Percentiles rank a stretch among this genome's conserved stretches.
Evolutionary conservation across 2,888 invertebrate species (phyloP).

Genomic region (Rhogogaster chlorosoma): DNA sequence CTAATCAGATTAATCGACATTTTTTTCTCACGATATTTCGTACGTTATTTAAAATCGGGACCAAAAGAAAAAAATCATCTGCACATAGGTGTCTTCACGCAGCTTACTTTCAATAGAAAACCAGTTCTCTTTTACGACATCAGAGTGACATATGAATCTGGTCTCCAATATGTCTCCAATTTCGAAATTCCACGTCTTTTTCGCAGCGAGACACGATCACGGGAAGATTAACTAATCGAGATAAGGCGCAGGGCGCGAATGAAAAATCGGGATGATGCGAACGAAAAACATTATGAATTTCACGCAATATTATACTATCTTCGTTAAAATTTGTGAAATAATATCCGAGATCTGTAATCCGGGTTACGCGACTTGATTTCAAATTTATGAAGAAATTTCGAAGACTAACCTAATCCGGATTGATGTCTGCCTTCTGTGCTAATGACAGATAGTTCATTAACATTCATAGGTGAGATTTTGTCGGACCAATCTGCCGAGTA

Average conservation of each 20-base stretch:
- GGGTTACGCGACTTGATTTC: not conserved
- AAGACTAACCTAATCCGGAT: not conserved
- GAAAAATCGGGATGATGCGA: not conserved
- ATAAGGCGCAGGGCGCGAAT: not conserved
- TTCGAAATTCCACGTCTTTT: not conserved
- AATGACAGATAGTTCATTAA: not conserved
- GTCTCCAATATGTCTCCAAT: not conserved
- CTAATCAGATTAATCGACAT: not conserved
- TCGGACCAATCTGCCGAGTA: not conserved
- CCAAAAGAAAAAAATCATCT: not conserved
- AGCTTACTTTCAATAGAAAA: conserved; percentile 24
- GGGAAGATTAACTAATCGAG: not conserved
- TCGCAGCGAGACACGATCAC: not conserved
- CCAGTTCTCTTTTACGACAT: conserved; percentile 24
- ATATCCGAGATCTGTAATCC: not conserved
- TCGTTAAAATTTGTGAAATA: not conserved
- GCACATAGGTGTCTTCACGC: conserved; percentile 12
- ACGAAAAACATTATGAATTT: not conserved
- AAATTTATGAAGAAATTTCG: not conserved
- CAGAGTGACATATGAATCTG: not conserved
- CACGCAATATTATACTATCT: not conserved
- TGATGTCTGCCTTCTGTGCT: not conserved
- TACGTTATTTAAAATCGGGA: not conserved
- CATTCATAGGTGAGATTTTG: not conserved
- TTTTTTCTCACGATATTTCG: not conserved